A percentile compares a stretch with the other conserved stretches of the same genome.
These are phyloP conservation scores for Albula glossodonta DNA, from an alignment of 2,113 vertebrate genomes.

Conservation along the genomic window DNA sequence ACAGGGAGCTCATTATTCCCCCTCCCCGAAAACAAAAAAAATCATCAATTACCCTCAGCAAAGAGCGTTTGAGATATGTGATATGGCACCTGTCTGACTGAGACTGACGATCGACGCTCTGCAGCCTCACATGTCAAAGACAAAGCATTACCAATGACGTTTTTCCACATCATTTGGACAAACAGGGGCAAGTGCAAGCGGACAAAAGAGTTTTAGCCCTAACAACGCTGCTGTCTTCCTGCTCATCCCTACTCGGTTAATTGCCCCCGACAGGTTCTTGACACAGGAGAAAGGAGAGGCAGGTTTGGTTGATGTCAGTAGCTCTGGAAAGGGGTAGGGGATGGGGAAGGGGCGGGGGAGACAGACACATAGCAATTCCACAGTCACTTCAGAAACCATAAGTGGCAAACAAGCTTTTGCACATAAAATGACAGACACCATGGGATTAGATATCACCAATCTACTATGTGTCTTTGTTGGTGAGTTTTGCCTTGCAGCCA, in stretches of 20 bases:
- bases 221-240: neutral
- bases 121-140: neutral
- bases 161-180: neutral
- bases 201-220: neutral
- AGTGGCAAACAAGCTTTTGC: no score
- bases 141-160: neutral
- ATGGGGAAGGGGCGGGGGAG: no score
- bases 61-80: conserved; percentile 12
- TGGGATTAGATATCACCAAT: no score
- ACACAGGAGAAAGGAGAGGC: neutral
- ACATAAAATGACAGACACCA: no score
- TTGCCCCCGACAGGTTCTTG: neutral
- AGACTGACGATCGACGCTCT: neutral
- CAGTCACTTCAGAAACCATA: no score
- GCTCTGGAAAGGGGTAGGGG: no score
- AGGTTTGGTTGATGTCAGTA: neutral
- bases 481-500: no score
- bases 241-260: neutral
- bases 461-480: no score
- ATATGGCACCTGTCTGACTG: conserved; percentile 27
- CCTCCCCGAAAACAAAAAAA: neutral
- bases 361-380: no score
- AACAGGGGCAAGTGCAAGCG: neutral
- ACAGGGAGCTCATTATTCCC: conserved; percentile 36
- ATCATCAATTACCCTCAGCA: conserved; percentile 5